Base-by-base conservation (phyloP, 2,797 vertebrate genomes). In the Oreochromis mossambicus region DNA sequence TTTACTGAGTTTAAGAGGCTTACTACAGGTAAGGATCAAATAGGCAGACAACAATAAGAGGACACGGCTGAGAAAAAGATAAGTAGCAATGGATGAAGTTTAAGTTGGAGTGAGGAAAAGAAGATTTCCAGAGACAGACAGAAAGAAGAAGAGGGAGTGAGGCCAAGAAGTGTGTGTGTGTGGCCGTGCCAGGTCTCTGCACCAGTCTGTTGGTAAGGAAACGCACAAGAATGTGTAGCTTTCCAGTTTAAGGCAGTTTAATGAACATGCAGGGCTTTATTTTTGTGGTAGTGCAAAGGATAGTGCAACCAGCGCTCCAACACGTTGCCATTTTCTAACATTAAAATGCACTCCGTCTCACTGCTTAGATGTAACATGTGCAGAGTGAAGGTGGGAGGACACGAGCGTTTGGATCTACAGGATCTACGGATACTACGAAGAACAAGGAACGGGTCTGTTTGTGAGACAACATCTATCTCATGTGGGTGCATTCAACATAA, bases 211-310 rank as follows among this genome's bases (percentile, higher is more conserved):
- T 95, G 96, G 95, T 96, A 93, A 93, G 95, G 96, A 93, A 92
- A 96, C 94, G 75, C 84, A 88, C 82, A 91, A 94, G 96, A 96
- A 96, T 97, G 95, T 93, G 94, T 92, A 63, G 88, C 88, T 90
- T 92, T 95, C 94, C 92, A 95, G 92, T 95, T 96, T 94, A 96
- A 94, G 92, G 95, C 94, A 90, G 89, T 95, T 96, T 95, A 96
- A 96, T 96, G 95, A 95, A 96, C 94, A 95, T 92, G 86, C 91
- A 92, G 82, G 41, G 90, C 90, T 94, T 78, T 84, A 82, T 90
- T 90, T 92, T 15, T 83, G 87, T 86, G 85, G 83, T 26, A n/a
- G 81, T 34, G 86, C 68, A 79, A 75, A 89, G 86, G 70, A 68
- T 56, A 58, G 73, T 66, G 80, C 58, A 32, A 51, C 76, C 76